Evolutionary conservation across 2,113 vertebrate species (phyloP).

Genomic region (Leucosticte australis): DNA sequence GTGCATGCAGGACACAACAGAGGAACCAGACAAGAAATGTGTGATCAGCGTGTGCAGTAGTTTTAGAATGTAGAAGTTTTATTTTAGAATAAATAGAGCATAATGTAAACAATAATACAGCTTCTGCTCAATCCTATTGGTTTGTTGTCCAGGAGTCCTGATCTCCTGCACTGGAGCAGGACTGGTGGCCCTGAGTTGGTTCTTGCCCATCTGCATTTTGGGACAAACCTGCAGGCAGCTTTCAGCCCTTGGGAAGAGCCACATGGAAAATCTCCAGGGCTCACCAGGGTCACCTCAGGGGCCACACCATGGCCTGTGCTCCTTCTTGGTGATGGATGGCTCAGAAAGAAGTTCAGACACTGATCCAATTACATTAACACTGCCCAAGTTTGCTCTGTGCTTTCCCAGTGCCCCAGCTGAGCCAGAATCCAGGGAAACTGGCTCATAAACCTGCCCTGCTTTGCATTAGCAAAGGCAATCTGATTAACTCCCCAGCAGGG

Average conservation of each 20-base stretch:
- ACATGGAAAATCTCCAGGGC: neutral
- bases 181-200: neutral
- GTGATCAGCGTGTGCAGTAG: neutral
- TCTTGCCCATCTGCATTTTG: neutral
- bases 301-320: neutral
- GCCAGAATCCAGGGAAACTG: neutral
- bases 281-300: accelerated
- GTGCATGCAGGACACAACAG: neutral
- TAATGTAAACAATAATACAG: neutral
- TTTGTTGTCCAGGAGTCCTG: neutral
- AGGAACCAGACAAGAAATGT: neutral
- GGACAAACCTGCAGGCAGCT: neutral
- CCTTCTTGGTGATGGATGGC: neutral
- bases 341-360: neutral
- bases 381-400: neutral
- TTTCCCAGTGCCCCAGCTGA: neutral
- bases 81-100: neutral
- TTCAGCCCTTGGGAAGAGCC: neutral
- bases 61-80: neutral
- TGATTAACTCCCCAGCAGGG: slow-evolving; percentile 8
- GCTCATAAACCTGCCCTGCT: slow-evolving; percentile 21
- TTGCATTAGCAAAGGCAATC: slow-evolving; percentile 5
- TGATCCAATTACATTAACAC: accelerated
- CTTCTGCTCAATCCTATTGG: neutral
- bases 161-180: neutral